Evolutionary conservation across 2,113 vertebrate genomes (phyloP), one percentile per base, ranked within the genome.

Genomic region (Sturnus vulgaris): DNA sequence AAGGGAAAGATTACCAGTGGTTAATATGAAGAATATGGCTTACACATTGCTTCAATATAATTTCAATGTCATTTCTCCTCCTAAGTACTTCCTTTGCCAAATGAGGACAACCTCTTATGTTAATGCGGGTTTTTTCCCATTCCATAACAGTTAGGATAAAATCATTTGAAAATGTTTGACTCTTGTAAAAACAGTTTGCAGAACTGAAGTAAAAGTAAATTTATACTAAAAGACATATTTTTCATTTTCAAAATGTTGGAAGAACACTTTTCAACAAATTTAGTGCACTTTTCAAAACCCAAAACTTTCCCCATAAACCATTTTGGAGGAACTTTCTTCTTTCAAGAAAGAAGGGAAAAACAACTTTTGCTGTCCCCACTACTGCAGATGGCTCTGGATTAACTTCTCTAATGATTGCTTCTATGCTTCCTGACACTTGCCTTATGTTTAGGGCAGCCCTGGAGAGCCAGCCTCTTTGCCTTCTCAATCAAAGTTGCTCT

Each of bases 81-180:
- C 24, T 40, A 70, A 84, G 47, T 66, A 49, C 44, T 92, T 84
- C 57, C 73, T 90, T 76, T 49, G n/a, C 40, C 71, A 57, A 82
- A 44, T 20, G 24, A 85, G 78, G 40, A 53, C 40, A 80, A 61
- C 20, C 22, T 76, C 46, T 77, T 56, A 21, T 4, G 3, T 81
- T 70, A 79, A 46, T 30, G 28, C 1, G 6, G 1, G 0, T 0
- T 4, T 52, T 83, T 55, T 25, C 3, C 21, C 5, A 17, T 37
- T 52, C 28, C 1, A 1, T 60, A 53, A 46, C 40, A 65, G 33
- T 49, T 65, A 55, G 40, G 44, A 63, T 68, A 20, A 63, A 79
- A 24, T 60, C 0, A 46, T 42, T 69, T 69, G 40, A 22, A 85
- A 90, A 60, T 16, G 13, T 44, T 50, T 71, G 39, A 73, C 30